Percentiles rank a stretch among this genome's conserved stretches.
Conservation (phyloP, 2,888 invertebrate species). For the Barypeithes pellucidus region DNA sequence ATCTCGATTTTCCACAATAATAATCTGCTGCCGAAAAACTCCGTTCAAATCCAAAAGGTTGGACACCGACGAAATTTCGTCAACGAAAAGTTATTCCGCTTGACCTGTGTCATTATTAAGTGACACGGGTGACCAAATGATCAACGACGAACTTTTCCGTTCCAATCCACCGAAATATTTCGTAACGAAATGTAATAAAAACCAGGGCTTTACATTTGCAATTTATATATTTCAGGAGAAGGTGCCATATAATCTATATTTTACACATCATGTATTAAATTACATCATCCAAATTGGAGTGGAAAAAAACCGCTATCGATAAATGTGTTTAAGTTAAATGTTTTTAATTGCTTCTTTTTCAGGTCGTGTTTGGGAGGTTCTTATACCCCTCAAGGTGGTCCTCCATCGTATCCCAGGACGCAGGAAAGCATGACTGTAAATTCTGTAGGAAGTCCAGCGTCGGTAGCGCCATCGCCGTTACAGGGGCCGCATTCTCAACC, state of each 20-base stretch:
- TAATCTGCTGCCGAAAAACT: too few relatives aligned
- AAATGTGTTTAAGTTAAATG: not conserved
- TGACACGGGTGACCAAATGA: too few relatives aligned
- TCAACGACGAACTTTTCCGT: too few relatives aligned
- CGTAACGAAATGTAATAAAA: too few relatives aligned
- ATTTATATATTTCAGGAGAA: conserved; percentile 7
- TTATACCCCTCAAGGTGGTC: conserved; percentile 77
- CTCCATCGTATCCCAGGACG: conserved; percentile 79
- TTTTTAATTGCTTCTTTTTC: conserved; percentile 53
- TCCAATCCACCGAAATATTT: too few relatives aligned
- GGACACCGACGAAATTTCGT: too few relatives aligned
- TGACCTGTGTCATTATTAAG: too few relatives aligned
- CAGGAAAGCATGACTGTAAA: conserved; percentile 74
- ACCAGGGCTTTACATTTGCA: too few relatives aligned
- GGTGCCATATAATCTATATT: not conserved
- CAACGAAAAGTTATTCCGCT: too few relatives aligned
- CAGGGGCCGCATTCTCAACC: conserved; percentile 80
- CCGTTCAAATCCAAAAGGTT: too few relatives aligned
- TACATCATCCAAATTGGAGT: not conserved
- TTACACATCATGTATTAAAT: not conserved
- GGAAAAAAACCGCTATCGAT: not conserved
- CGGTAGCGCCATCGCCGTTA: conserved; percentile 79
- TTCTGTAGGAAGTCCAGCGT: conserved; percentile 75
- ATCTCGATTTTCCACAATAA: too few relatives aligned
- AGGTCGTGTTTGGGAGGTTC: conserved; percentile 66